phyloP scores from a whole-genome alignment of 2,888 invertebrate species.

The Sarcophaga caerulescens region DNA sequence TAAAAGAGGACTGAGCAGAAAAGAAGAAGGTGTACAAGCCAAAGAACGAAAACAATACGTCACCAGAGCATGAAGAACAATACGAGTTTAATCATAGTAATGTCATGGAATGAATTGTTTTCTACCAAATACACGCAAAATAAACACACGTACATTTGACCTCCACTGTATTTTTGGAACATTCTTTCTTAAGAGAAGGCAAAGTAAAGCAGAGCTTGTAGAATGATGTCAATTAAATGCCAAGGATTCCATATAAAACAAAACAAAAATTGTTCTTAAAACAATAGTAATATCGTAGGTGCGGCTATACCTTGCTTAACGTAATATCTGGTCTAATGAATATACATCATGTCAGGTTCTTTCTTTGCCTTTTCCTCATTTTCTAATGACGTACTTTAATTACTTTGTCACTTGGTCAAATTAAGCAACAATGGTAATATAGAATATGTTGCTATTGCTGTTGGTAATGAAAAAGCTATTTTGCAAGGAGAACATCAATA shows the following conservation, averaged over 20 bases:
- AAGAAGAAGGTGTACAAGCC: neutral
- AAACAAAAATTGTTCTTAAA: neutral
- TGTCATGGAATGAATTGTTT: slow-evolving; percentile 15
- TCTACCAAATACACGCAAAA: slow-evolving; percentile 21
- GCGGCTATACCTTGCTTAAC: neutral
- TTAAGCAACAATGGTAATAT: neutral
- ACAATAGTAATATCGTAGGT: neutral
- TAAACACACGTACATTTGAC: neutral
- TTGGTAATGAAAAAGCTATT: no score
- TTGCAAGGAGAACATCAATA: no score
- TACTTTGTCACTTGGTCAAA: neutral
- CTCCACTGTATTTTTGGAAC: neutral
- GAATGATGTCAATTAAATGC: neutral
- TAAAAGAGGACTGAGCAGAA: neutral
- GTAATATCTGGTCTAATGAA: neutral
- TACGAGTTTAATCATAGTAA: slow-evolving; percentile 7
- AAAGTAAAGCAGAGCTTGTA: neutral
- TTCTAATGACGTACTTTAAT: neutral
- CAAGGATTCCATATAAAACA: neutral
- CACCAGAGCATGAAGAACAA: neutral
- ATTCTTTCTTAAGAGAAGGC: neutral
- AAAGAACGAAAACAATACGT: neutral
- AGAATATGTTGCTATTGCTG: no score
- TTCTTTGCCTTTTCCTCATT: neutral
- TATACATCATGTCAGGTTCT: neutral